Evolutionary conservation across 2,888 invertebrate genomes (phyloP).

Genomic region (Formica aserva): DNA sequence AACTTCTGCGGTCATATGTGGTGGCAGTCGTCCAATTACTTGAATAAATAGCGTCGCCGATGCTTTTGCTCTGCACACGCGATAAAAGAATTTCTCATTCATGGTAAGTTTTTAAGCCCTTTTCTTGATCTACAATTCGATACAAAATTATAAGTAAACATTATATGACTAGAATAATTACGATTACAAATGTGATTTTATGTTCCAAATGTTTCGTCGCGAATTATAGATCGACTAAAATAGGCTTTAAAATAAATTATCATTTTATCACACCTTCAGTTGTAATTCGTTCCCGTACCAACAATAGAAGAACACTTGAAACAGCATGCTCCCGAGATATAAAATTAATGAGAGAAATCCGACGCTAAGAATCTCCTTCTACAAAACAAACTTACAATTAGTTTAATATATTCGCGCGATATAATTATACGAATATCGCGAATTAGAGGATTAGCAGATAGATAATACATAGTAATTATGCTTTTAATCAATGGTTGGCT

Average conservation of each 20-base stretch:
- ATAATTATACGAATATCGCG: not conserved
- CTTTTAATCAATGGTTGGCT: not conserved
- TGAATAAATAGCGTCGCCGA: conserved; percentile 72
- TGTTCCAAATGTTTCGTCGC: not conserved
- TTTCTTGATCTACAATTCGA: not conserved
- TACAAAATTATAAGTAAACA: not conserved
- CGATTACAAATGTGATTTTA: not conserved
- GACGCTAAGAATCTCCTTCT: conserved; percentile 59
- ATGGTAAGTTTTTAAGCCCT: not conserved
- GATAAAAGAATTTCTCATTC: not conserved
- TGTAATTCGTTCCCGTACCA: conserved; percentile 76
- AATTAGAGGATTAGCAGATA: conserved; percentile 5
- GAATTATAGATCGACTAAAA: not conserved
- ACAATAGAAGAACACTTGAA: conserved; percentile 77
- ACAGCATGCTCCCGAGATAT: conserved; percentile 70
- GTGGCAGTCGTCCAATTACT: conserved; percentile 74
- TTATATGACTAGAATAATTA: not conserved
- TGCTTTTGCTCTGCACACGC: conserved; percentile 31
- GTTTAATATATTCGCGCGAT: not conserved
- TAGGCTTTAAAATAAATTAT: not conserved
- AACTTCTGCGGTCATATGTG: conserved; percentile 63
- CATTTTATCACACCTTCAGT: conserved; percentile 37
- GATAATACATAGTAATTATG: not conserved
- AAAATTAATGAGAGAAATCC: conserved; percentile 61
- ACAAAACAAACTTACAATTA: not conserved